These are phyloP conservation scores for Bombus cullumanus DNA, from an alignment of 1,140 invertebrate species.

Conservation along the genomic window DNA sequence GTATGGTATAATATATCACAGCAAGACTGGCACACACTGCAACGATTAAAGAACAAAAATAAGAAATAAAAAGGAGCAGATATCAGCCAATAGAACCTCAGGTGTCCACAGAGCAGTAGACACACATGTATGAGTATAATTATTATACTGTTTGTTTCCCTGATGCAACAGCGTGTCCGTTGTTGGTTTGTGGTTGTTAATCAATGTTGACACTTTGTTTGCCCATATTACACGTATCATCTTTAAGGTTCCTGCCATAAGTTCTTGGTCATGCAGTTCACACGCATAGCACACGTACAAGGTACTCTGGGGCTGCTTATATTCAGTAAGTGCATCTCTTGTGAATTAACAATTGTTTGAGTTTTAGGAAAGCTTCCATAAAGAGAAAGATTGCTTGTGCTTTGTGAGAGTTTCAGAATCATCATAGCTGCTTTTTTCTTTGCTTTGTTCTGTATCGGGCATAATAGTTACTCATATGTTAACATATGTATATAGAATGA, in stretches of 20 bases:
- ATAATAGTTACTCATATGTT: neutral
- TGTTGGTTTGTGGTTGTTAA: neutral
- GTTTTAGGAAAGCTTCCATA: neutral
- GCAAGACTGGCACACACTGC: constrained; percentile 79
- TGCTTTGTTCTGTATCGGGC: neutral
- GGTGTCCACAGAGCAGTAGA: neutral
- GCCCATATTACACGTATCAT: neutral
- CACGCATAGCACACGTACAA: constrained; percentile 48
- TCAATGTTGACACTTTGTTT: neutral
- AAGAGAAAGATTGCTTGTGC: neutral
- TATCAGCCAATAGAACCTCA: neutral
- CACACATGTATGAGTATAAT: neutral
- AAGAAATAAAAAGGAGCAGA: constrained; percentile 43
- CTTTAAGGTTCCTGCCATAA: neutral
- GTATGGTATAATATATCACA: constrained; percentile 62
- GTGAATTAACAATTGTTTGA: neutral
- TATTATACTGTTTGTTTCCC: neutral
- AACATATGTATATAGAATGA: neutral
- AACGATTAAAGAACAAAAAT: constrained; percentile 64
- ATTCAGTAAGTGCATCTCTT: constrained; percentile 10
- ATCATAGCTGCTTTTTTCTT: neutral
- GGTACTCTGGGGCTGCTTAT: constrained; percentile 25
- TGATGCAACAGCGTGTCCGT: constrained; percentile 19
- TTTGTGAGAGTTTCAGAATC: neutral
- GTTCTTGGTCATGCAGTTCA: constrained; percentile 36